Evolutionary conservation across 30 jellyfish, hydroid and myxozoan genomes (phyloP).

Genomic region (Rhopilema esculentum): DNA sequence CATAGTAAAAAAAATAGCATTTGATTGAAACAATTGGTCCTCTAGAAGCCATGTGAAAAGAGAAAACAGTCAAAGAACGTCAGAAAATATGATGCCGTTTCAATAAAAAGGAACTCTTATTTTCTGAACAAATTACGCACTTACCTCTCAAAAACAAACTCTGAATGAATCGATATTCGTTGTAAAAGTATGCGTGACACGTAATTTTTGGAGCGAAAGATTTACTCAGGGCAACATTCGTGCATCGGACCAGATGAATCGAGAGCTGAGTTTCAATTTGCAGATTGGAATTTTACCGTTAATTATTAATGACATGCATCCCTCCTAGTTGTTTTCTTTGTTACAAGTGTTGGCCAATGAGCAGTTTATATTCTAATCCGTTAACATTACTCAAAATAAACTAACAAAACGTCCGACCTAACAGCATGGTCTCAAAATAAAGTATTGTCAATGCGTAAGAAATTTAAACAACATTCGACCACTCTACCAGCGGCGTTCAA

Average conservation of each 20-base stretch:
- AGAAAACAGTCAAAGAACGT: no score
- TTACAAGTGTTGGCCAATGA: neutral
- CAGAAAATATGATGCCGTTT: no score
- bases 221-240: neutral
- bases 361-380: neutral
- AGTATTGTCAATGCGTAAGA: neutral
- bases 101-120: no score
- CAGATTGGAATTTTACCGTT: constrained; percentile 22
- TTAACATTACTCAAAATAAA: neutral
- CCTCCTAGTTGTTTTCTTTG: neutral
- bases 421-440: neutral
- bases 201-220: neutral
- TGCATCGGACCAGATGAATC: neutral
- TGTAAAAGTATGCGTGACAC: neutral
- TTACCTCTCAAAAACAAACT: neutral
- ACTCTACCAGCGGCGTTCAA: no score
- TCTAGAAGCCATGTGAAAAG: no score
- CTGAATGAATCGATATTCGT: neutral
- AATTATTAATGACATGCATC: constrained; percentile 33
- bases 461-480: neutral
- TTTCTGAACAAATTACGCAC: neutral
- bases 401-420: neutral
- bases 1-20: no score
- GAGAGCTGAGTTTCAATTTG: neutral
- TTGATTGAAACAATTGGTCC: no score